Conservation (phyloP, 2,888 invertebrate genomes). For the Calliphora vomitoria region DNA sequence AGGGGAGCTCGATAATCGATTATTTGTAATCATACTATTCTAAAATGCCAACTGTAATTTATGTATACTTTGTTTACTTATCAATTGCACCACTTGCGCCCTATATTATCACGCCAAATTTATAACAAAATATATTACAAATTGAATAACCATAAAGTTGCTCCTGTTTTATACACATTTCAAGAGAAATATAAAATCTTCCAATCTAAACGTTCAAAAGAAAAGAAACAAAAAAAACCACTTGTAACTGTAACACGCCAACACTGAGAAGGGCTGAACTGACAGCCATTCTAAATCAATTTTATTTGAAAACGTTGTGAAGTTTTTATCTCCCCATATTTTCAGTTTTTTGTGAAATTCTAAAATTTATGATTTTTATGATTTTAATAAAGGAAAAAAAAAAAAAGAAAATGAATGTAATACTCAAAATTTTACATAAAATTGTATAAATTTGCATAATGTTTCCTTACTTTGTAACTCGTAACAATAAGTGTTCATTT, state of each 20-base stretch:
- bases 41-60: no score
- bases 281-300: constrained; percentile 43
- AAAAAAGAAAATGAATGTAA: neutral
- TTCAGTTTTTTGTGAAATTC: neutral
- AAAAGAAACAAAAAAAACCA: neutral
- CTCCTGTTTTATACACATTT: neutral
- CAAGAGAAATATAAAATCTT: neutral
- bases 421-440: constrained; percentile 6
- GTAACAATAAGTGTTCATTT: neutral
- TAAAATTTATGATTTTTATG: constrained; percentile 21
- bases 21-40: no score
- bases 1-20: no score
- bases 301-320: neutral
- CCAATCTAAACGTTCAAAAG: neutral
- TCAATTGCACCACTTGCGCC: neutral
- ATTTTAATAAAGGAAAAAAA: constrained; percentile 1
- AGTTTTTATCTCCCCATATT: neutral
- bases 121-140: constrained; percentile 12
- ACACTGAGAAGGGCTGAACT: neutral
- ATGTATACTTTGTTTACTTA: neutral
- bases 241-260: neutral
- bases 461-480: neutral
- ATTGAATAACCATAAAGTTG: neutral
- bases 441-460: constrained; percentile 44
- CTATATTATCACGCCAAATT: neutral